Evolutionary conservation across 2,797 vertebrate genomes (phyloP), one percentile per base, ranked within the genome.

Genomic region (Eptatretus atami): DNA sequence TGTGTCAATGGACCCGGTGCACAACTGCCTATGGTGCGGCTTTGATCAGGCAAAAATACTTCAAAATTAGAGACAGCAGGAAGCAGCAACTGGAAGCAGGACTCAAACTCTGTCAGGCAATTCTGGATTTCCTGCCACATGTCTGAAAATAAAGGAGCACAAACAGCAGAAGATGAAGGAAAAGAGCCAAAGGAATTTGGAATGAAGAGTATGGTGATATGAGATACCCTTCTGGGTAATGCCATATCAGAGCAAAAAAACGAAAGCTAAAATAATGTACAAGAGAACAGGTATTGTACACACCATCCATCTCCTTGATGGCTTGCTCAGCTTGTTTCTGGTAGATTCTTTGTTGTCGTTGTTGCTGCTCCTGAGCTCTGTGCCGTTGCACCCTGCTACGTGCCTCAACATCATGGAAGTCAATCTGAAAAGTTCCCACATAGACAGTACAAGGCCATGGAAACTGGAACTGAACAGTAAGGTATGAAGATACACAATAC

Each of bases 301-400:
- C 68, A 80, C 92, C 92, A 71, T 81, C 78, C 84, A 98, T 82
- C 67, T 94, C 84, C 67, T 68, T 74, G 64, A 71, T 72, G 2
- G 80, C 83, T 68, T 71, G 77, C 64, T 80, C 76, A 55, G 80
- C 78, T 70, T 78, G 80, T 52, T 78, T 79, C 66, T 74, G 81
- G 67, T 86, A 80, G 71, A 95, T 74, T 15, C 70, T 77, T 52
- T 83, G 78, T 70, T 86, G 53, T 53, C 75, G 79, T 66, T 76
- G 80, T 65, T 73, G 79, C 65, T 77, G 82, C 63, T 88, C 83
- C 64, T 84, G 83, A 63, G 79, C 79, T 57, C 80, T 77, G 64
- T 71, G 81, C 66, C 84, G 79, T 66, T 94, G 83, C 13, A 78
- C 74, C 52, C 77, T 67, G 0, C 82, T 85, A 70, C 87, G 75